Evolutionary conservation across 30 jellyfish, hydroid and myxozoan species (phyloP).

Genomic region (Catostylus mosaicus): DNA sequence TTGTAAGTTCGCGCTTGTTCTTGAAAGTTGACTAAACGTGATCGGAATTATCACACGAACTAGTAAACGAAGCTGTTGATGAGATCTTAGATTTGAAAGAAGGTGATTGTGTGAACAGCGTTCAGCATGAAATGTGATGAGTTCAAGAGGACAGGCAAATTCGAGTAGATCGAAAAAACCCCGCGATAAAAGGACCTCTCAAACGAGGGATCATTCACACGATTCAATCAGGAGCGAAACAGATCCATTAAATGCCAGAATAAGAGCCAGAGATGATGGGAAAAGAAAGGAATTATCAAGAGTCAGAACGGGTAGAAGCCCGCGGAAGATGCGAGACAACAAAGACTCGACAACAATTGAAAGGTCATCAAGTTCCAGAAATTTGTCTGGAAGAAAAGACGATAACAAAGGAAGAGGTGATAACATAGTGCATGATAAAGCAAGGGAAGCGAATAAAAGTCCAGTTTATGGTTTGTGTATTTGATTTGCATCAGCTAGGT

Average conservation of each 20-base stretch:
- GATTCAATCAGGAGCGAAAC: conserved; percentile 50
- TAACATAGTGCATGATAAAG: conserved; percentile 15
- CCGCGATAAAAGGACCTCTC: conserved; percentile 53
- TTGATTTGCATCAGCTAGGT: too few relatives aligned
- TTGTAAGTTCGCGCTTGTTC: too few relatives aligned
- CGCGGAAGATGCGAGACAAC: conserved; percentile 60
- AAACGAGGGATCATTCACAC: conserved; percentile 62
- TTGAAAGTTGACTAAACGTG: neutral
- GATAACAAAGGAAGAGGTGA: conserved; percentile 41
- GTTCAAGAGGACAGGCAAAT: conserved; percentile 76
- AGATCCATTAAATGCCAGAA: conserved; percentile 36
- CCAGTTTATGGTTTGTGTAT: conserved; percentile 47
- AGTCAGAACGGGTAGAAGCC: conserved; percentile 56
- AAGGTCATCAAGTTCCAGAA: conserved; percentile 54
- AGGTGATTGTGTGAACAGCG: conserved; percentile 45
- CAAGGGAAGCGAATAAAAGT: conserved; percentile 37
- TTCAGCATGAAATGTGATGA: conserved; percentile 88
- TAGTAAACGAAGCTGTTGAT: neutral
- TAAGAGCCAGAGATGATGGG: conserved; percentile 52
- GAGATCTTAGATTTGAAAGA: conserved; percentile 7
- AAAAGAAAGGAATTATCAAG: conserved; percentile 46
- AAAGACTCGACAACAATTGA: conserved; percentile 1
- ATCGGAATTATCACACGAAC: neutral
- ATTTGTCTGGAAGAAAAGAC: conserved; percentile 50
- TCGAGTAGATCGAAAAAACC: conserved; percentile 72